A percentile compares a stretch with the other conserved stretches of the same genome.
Conservation (phyloP, 1,140 invertebrate genomes). For the Eupristina koningsbergeri region DNA sequence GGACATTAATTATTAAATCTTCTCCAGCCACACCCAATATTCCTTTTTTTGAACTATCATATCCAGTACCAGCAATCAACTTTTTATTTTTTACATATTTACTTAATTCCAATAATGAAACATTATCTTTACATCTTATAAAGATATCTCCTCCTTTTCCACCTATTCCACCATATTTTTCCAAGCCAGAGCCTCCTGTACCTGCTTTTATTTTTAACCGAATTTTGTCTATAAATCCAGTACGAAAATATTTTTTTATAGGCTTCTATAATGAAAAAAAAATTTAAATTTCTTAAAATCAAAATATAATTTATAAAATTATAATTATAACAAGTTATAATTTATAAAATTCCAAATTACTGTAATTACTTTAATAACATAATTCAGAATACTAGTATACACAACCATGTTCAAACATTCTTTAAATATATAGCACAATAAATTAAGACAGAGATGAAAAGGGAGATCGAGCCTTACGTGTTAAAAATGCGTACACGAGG, state of each 20-base stretch:
- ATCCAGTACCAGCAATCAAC: constrained; percentile 78
- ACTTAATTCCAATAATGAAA: constrained; percentile 76
- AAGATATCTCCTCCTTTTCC: constrained; percentile 89
- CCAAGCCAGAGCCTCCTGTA: constrained; percentile 83
- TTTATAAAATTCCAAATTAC: no score
- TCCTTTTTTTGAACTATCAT: constrained; percentile 80
- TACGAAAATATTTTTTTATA: constrained; percentile 65
- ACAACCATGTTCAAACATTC: no score
- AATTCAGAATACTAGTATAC: no score
- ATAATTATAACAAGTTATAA: no score
- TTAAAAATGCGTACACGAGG: no score
- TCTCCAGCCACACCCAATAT: constrained; percentile 83
- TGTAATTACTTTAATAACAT: no score
- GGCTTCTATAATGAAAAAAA: constrained; percentile 47
- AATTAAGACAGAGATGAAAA: no score
- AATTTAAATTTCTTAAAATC: no score
- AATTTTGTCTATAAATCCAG: constrained; percentile 82
- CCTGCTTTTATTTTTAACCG: constrained; percentile 83
- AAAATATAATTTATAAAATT: no score
- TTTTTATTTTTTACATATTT: constrained; percentile 75
- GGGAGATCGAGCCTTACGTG: no score
- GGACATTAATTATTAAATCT: constrained; percentile 82
- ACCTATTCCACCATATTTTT: constrained; percentile 86
- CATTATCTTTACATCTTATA: constrained; percentile 78
- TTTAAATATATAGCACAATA: no score